A percentile compares a stretch with the other conserved stretches of the same genome.
phyloP scores from a whole-genome alignment of 2,888 invertebrate genomes.

The Tenthredo mesomela region DNA sequence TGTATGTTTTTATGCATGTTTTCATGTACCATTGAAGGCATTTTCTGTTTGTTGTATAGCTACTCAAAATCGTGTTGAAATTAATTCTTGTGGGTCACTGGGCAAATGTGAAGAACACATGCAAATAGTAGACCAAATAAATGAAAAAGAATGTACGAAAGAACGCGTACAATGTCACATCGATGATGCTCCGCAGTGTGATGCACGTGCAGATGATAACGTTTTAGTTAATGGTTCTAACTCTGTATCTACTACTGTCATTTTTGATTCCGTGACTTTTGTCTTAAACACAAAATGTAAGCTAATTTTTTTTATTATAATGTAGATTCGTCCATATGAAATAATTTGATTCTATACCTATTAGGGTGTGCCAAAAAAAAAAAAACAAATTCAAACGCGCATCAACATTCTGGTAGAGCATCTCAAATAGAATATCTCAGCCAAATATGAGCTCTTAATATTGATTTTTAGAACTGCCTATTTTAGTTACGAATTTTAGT shows the following conservation, averaged over 20 bases:
- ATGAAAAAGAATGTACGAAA: background rate
- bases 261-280: background rate
- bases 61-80: background rate
- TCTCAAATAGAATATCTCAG: too few relatives aligned
- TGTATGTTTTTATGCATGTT: too few relatives aligned
- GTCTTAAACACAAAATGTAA: background rate
- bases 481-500: too few relatives aligned
- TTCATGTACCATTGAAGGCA: background rate
- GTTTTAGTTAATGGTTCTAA: background rate
- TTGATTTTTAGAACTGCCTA: too few relatives aligned
- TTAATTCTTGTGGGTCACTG: background rate
- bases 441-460: too few relatives aligned
- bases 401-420: too few relatives aligned
- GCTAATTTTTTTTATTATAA: background rate
- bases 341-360: background rate
- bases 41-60: background rate
- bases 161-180: background rate
- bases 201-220: background rate
- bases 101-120: background rate
- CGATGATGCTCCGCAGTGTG: background rate
- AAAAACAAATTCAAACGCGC: too few relatives aligned
- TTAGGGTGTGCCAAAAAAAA: too few relatives aligned
- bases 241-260: background rate
- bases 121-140: background rate
- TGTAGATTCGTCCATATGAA: too few relatives aligned